These are phyloP conservation scores for Cinclus mexicanus DNA, from an alignment of 2,113 vertebrate species.

Conservation along the genomic window DNA sequence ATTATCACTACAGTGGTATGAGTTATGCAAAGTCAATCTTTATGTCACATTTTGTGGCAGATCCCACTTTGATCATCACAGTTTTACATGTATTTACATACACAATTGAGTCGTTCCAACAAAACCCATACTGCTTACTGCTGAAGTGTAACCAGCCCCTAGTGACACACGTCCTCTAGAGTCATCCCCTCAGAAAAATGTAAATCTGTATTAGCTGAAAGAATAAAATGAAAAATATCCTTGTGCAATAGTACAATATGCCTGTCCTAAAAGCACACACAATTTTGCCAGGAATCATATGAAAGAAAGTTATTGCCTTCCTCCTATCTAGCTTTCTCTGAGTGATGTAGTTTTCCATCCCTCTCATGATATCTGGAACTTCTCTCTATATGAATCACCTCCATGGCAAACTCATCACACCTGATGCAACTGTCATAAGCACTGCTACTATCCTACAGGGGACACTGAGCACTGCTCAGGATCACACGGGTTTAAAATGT, in stretches of 20 bases:
- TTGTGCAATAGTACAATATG: accelerated
- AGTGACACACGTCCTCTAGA: neutral
- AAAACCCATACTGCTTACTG: neutral
- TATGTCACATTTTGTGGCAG: neutral
- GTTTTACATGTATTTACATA: neutral
- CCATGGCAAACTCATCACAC: neutral
- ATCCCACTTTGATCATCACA: neutral
- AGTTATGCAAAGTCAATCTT: neutral
- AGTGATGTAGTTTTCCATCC: neutral
- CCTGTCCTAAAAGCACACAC: neutral
- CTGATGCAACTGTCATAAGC: accelerated
- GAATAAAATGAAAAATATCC: neutral
- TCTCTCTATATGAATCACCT: accelerated
- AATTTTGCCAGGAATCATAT: accelerated
- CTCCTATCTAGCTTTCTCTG: accelerated
- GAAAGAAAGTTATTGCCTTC: neutral
- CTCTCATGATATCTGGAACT: neutral
- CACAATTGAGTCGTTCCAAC: neutral
- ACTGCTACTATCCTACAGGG: neutral
- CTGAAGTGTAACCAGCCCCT: neutral
- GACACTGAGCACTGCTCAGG: neutral
- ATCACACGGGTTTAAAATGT: accelerated
- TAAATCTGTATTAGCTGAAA: neutral
- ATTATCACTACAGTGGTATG: accelerated
- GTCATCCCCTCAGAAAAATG: neutral